Conservation (phyloP, 1,140 invertebrate species). For the Monomorium pharaonis region DNA sequence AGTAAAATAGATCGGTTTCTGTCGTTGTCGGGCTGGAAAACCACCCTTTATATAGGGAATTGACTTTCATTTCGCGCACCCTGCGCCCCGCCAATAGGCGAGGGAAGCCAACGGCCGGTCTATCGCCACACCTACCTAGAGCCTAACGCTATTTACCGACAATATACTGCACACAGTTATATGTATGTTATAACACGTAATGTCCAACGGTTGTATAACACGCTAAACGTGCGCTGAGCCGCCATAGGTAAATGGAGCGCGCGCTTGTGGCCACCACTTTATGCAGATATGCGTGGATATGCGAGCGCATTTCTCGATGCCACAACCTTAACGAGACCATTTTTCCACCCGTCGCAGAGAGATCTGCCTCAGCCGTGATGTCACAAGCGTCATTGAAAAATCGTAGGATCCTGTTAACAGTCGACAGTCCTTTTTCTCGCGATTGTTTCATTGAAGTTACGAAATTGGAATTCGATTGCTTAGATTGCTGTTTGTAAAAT, state of each 20-base stretch:
- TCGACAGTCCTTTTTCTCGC: background rate
- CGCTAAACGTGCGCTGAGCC: slow-evolving; percentile 69
- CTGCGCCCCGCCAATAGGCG: slow-evolving; percentile 77
- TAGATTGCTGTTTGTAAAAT: background rate
- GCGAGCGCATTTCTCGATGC: slow-evolving; percentile 30
- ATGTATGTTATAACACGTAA: slow-evolving; percentile 78
- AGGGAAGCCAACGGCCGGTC: slow-evolving; percentile 79
- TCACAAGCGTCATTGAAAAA: slow-evolving; percentile 10
- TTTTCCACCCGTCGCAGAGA: slow-evolving; percentile 14
- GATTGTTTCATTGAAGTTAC: background rate
- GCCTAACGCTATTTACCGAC: slow-evolving; percentile 78
- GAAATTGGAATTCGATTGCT: background rate
- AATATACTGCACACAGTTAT: slow-evolving; percentile 72
- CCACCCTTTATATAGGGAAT: slow-evolving; percentile 85
- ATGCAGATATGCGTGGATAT: slow-evolving; percentile 56
- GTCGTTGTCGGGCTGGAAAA: slow-evolving; percentile 76
- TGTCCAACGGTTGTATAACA: slow-evolving; percentile 80
- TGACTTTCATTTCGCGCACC: slow-evolving; percentile 83
- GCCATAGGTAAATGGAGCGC: slow-evolving; percentile 68
- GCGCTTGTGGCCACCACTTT: slow-evolving; percentile 48
- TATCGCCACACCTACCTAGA: slow-evolving; percentile 83
- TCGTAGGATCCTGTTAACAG: background rate
- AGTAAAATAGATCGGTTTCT: slow-evolving; percentile 79
- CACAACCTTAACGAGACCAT: slow-evolving; percentile 56
- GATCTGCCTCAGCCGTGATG: background rate